Evolutionary conservation across 2,888 invertebrate genomes (phyloP).

Genomic region (Coelinius sp.): DNA sequence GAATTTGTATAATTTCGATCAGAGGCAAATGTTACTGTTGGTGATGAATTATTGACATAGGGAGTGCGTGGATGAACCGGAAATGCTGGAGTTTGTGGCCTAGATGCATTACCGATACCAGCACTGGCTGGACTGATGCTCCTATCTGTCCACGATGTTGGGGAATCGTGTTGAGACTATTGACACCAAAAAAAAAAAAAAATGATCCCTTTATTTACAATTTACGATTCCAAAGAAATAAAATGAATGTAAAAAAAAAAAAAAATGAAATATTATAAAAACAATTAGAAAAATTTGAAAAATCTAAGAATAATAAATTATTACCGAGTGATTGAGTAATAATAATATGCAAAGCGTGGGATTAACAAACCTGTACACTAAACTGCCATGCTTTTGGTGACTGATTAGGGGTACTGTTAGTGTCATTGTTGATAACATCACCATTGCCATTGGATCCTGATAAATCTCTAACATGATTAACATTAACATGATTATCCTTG

Average conservation of each 20-base stretch:
- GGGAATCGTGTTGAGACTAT: constrained; percentile 73
- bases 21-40: constrained; percentile 72
- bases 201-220: background rate
- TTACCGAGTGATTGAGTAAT: background rate
- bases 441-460: constrained; percentile 43
- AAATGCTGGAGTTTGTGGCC: constrained; percentile 94
- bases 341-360: constrained; percentile 30
- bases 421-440: constrained; percentile 55
- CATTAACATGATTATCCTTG: constrained; percentile 54
- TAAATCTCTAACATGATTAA: constrained; percentile 39
- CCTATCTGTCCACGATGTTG: constrained; percentile 76
- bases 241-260: constrained; percentile 13
- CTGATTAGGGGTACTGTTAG: constrained; percentile 67
- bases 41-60: constrained; percentile 83
- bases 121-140: constrained; percentile 74
- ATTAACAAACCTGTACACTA: constrained; percentile 66
- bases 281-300: too few relatives aligned
- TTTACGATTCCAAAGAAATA: background rate
- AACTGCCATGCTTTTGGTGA: constrained; percentile 70
- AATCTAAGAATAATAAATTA: constrained; percentile 6
- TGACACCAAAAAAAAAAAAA: constrained; percentile 1
- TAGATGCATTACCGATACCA: constrained; percentile 73
- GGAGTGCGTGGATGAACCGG: constrained; percentile 93
- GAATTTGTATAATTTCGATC: constrained; percentile 60
- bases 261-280: too few relatives aligned